These are phyloP conservation scores for Drosophila rubida DNA, from an alignment of 2,888 invertebrate species.

Conservation along the genomic window DNA sequence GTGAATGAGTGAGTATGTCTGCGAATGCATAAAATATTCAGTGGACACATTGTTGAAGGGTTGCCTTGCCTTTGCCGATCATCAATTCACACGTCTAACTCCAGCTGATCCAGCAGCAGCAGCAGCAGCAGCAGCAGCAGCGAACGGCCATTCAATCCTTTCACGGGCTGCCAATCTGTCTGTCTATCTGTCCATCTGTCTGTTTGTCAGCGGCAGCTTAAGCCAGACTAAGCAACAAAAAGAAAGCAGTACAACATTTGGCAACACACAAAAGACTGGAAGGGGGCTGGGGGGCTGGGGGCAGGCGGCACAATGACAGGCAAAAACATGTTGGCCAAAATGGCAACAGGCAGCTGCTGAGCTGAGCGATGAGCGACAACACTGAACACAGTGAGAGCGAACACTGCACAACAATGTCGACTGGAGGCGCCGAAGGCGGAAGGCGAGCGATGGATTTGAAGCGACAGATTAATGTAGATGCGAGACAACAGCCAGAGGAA, in stretches of 20 bases:
- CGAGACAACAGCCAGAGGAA: conserved; percentile 1
- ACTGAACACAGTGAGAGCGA: background rate
- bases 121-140: too few relatives aligned
- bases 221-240: conserved; percentile 17
- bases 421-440: background rate
- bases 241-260: conserved; percentile 7
- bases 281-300: background rate
- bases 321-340: conserved; percentile 40
- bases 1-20: background rate
- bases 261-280: conserved; percentile 9
- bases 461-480: conserved; percentile 71
- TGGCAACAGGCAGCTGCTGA: conserved; percentile 47
- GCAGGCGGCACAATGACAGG: conserved; percentile 23
- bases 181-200: background rate
- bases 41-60: conserved; percentile 3
- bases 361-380: conserved; percentile 23
- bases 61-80: conserved; percentile 5
- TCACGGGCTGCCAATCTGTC: conserved; percentile 25
- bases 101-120: background rate
- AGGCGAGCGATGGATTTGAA: conserved; percentile 54
- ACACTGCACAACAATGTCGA: background rate
- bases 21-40: conserved; percentile 5
- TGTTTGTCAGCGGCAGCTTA: conserved; percentile 50
- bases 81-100: conserved; percentile 8
- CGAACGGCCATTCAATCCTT: too few relatives aligned